Evolutionary conservation across 2,888 invertebrate species (phyloP), one percentile per base, ranked within the genome.

Genomic region (Spatulosminthurus flaviceps): DNA sequence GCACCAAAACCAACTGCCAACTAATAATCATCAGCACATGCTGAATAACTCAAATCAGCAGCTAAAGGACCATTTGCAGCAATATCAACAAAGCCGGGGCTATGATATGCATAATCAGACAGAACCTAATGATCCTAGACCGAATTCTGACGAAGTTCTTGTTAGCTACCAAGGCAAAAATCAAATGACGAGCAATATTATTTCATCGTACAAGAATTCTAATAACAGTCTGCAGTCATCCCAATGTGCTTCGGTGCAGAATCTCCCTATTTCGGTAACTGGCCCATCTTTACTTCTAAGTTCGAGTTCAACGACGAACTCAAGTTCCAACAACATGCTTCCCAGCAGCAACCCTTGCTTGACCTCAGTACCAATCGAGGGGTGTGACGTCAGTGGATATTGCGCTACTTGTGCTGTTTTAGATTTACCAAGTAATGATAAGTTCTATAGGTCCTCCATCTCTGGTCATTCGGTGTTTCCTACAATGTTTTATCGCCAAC

Each of bases 401-500:
- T 81, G 79, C 42, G 28, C 79, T 1, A 78, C 81, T 19, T 81
- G 81, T 75, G 78, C 79, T 16, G 78, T 78, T 13, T 60, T 79
- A 16, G 79, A 81, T 51, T 29, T 81, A 24, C 81, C 81, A 19
- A 26, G 73, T 0, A 81, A 79, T 69, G 79, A 79, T 16, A 77
- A 81, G 64, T 81, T 24, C 43, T 81, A 79, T 29, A 64, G 81
- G 22, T 22, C 79, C 16, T 34, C 43, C 11, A 66, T 78, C 42
- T 64, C 77, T 1, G 51, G 81, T 66, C 73, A 79, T 24, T 70
- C 77, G 43, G 81, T 81, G 1, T 81, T 77, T 60, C 81, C 79
- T 16, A 64, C 81, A 7, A 74, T 81, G n/a, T 81, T 79, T 64
- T 81, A 81, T 26, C 43, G 79, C 16, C 81, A 81, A 78, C 74